Base-by-base conservation (phyloP, 2,888 invertebrate species). In the Drosophila austrosaltans region DNA sequence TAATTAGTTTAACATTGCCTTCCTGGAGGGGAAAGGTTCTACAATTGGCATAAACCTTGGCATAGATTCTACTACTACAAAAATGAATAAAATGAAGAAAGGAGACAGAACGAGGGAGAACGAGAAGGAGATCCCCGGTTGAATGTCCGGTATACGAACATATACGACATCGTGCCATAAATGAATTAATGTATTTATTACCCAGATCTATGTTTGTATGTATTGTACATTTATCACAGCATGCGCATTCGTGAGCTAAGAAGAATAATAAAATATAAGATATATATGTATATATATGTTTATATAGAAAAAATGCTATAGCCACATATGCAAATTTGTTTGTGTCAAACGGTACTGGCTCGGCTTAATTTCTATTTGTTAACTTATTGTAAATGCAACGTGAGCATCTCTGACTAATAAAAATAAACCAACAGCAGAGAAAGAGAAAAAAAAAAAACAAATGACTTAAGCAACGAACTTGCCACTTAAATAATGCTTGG, bases 391-490 rank as follows among this genome's bases (percentile, higher is more conserved):
- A 65, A 69, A 63, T 70, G 66, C 57, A 68, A 69, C 69, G 63
- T 75, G 76, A 68, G 58, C 25, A 68, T 10, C 30, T 12, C 25
- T n/a, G 44, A 53, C 36, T 22, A 28, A 32, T 72, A 25, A 16
- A n/a, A n/a, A 39, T 36, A 10, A 30, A 5, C 30, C 30, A 30
- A 16, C 28, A 54, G 59, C 36, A 16, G 20, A 25, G 60, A 12
- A 53, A 48, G 53, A 16, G 42, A 59, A 54, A 22, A 7, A 8
- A 7, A 8, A 61, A 39, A 54, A 78, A 76, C 82, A 67, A 89
- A 87, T 76, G 87, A 82, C 89, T 76, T 54, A 66, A 67, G 79
- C 82, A 67, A 71, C 89, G 74, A 89, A 87, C 82, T 84, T 78
- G 74, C 57, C 61, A 22, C 25, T 54, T 58, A 70, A 69, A 58